Conservation (phyloP, 2,797 vertebrate species). For the Xerus rutilus region DNA sequence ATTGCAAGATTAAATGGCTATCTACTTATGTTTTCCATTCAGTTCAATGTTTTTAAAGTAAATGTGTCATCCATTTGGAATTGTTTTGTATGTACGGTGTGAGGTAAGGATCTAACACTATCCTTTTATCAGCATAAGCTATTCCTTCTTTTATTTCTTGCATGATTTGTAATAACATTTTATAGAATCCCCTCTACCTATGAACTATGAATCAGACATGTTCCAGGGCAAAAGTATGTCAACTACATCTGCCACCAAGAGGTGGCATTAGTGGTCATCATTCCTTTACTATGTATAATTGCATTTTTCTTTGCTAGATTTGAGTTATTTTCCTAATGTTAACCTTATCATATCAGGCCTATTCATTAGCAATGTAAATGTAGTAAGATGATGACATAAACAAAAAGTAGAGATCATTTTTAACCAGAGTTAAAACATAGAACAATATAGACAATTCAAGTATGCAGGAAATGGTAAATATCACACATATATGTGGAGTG, state of each 20-base stretch:
- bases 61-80: background rate
- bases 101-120: background rate
- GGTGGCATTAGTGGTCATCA: background rate
- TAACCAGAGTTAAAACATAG: background rate
- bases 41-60: background rate
- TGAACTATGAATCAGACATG: background rate
- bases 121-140: background rate
- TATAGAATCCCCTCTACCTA: background rate
- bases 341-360: background rate
- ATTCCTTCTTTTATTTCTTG: background rate
- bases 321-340: background rate
- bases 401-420: background rate
- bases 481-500: background rate
- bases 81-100: background rate
- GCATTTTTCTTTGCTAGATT: slow-evolving; percentile 14
- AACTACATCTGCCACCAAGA: background rate
- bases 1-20: background rate
- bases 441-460: background rate
- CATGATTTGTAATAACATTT: background rate
- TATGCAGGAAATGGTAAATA: background rate
- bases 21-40: background rate
- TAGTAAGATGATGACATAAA: background rate
- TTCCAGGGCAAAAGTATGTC: background rate
- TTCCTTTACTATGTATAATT: background rate
- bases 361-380: background rate